A percentile compares a stretch with the other conserved stretches of the same genome.
phyloP scores from a whole-genome alignment of 2,113 vertebrate species.

The Pteruthius melanotis region DNA sequence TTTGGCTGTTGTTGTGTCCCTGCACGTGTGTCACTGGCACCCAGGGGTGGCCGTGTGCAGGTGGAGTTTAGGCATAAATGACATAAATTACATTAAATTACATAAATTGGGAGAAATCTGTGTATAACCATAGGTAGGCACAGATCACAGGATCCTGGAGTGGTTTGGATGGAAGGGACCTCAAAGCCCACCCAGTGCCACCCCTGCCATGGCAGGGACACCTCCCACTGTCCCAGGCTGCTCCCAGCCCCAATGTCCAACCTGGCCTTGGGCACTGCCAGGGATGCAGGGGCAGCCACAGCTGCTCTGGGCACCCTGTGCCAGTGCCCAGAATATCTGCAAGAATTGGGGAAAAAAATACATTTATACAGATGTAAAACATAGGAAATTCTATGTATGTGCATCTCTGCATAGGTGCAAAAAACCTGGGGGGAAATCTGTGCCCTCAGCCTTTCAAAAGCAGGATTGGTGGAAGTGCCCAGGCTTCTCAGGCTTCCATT shows the following conservation, averaged over 20 bases:
- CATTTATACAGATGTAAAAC: neutral
- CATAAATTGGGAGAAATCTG: accelerated
- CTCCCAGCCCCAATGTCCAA: neutral
- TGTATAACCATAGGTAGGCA: accelerated
- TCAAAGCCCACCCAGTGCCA: accelerated
- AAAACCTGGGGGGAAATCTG: neutral
- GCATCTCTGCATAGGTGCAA: too few relatives aligned
- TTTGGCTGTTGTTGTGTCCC: neutral
- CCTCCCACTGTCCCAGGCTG: accelerated
- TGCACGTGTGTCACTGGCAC: accelerated
- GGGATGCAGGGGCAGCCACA: neutral
- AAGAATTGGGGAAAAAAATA: neutral
- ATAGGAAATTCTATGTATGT: neutral
- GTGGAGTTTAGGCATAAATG: neutral
- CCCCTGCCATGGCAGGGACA: neutral
- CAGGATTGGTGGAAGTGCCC: neutral
- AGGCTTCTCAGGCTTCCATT: neutral
- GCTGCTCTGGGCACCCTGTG: neutral
- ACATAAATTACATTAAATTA: too few relatives aligned
- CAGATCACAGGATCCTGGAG: neutral
- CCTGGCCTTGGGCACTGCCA: accelerated
- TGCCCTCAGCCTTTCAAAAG: neutral
- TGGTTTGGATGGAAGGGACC: neutral
- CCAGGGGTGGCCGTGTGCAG: neutral
- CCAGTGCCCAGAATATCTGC: neutral